Evolutionary conservation across 2,113 vertebrate species (phyloP).

Genomic region (Physeter macrocephalus): DNA sequence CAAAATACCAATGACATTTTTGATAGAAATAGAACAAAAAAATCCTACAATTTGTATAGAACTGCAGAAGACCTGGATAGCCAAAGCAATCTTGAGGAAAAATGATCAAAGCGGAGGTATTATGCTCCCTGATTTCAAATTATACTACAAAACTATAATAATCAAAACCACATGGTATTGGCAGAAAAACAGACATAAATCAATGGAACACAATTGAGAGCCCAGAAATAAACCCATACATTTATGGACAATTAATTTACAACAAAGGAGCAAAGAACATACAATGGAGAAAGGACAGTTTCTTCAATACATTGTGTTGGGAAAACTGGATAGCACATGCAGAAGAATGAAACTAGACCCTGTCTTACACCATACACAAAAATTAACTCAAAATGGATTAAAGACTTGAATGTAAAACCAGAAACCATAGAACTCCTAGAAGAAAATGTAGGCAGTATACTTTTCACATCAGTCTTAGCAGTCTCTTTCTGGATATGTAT

Average conservation of each 20-base stretch:
- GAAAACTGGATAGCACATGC: neutral
- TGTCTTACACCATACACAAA: neutral
- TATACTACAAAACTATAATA: neutral
- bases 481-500: neutral
- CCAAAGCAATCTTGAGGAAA: neutral
- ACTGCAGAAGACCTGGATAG: neutral
- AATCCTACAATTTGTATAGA: neutral
- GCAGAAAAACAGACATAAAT: neutral
- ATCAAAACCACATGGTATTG: neutral
- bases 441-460: neutral
- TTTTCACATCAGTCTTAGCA: neutral
- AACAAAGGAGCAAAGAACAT: neutral
- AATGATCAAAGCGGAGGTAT: neutral
- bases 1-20: neutral
- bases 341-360: neutral
- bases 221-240: neutral
- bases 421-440: neutral
- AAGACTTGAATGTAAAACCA: neutral
- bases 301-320: neutral
- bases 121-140: neutral
- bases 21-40: neutral
- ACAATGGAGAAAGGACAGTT: neutral
- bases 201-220: neutral
- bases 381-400: neutral
- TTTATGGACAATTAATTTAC: neutral